Conservation (phyloP, 2,113 vertebrate genomes). For the Galemys pyrenaicus region DNA sequence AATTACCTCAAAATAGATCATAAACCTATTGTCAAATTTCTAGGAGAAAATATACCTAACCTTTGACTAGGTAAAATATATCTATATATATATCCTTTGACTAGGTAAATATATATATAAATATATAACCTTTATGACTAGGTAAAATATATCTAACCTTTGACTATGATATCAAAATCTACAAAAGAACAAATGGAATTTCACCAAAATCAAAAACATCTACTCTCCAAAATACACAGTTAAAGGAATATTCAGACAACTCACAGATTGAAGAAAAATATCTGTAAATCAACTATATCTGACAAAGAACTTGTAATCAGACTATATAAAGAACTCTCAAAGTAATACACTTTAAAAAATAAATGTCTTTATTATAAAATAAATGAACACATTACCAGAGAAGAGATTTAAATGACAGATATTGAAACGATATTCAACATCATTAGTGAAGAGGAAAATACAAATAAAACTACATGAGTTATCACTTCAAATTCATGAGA, state of each 20-base stretch:
- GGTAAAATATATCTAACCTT: neutral
- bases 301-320: neutral
- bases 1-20: conserved; percentile 16
- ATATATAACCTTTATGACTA: too few relatives aligned
- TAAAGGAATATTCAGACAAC: conserved; percentile 7
- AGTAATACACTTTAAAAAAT: neutral
- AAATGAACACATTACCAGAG: neutral
- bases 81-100: too few relatives aligned
- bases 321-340: neutral
- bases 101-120: too few relatives aligned
- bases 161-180: neutral
- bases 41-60: too few relatives aligned
- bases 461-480: neutral
- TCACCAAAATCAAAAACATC: conserved; percentile 5
- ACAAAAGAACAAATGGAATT: conserved; percentile 10
- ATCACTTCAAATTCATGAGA: neutral
- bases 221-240: neutral
- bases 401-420: neutral
- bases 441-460: neutral
- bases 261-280: neutral
- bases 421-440: neutral
- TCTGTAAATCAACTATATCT: neutral
- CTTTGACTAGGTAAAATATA: too few relatives aligned
- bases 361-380: neutral
- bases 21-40: neutral